Percentiles rank a stretch among this genome's conserved stretches.
phyloP scores from a whole-genome alignment of 2,888 invertebrate species.

The Alentia gelatinosa region DNA sequence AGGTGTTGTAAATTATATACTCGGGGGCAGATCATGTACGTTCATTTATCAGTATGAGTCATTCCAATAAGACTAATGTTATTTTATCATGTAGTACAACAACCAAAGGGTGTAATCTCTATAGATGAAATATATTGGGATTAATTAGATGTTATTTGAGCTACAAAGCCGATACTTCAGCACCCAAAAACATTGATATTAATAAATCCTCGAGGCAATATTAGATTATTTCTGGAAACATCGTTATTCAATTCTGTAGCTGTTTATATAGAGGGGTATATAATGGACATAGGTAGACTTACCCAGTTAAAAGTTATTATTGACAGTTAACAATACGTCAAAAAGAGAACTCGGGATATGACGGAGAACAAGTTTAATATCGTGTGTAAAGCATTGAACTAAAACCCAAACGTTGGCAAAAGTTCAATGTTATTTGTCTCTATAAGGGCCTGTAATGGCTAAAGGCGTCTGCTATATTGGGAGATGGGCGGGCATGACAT shows the following conservation, averaged over 20 bases:
- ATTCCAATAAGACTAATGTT: neutral
- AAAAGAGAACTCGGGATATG: neutral
- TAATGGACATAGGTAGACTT: neutral
- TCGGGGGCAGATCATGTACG: too few species aligned
- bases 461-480: neutral
- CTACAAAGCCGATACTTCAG: too few species aligned
- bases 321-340: neutral
- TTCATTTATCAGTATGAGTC: neutral
- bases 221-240: neutral
- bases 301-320: neutral
- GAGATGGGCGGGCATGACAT: neutral
- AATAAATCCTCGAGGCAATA: too few species aligned
- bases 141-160: too few species aligned
- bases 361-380: neutral
- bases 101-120: neutral
- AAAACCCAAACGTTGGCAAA: neutral
- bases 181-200: too few species aligned
- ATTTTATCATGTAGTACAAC: neutral
- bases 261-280: neutral
- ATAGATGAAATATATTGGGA: too few species aligned
- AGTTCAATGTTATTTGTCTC: neutral
- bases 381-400: constrained; percentile 37
- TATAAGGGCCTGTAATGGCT: neutral
- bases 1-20: neutral
- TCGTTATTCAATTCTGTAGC: neutral